Evolutionary conservation across 2,113 vertebrate species (phyloP).

Genomic region (Stomatorhinus ivindoensis): DNA sequence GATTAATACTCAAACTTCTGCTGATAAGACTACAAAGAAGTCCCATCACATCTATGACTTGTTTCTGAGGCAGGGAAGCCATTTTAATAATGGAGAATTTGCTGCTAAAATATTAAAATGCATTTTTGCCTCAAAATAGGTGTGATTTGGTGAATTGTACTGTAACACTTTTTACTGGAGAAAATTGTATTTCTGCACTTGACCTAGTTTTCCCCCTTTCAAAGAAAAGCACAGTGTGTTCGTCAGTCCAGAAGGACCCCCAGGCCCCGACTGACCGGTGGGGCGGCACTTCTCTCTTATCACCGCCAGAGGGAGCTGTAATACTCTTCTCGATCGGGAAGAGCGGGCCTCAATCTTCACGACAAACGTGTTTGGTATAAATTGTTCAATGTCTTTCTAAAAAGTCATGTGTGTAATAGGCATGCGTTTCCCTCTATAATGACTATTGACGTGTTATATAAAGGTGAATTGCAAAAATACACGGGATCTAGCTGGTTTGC

Average conservation of each 20-base stretch:
- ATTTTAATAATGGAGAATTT: not conserved
- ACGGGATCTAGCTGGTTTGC: not conserved
- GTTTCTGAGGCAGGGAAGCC: not conserved
- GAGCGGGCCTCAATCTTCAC: not conserved
- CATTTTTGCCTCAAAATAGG: not conserved
- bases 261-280: conserved; percentile 15
- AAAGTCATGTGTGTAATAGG: not conserved
- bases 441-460: not conserved
- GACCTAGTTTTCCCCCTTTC: not conserved
- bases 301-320: conserved; percentile 13
- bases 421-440: not conserved
- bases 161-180: not conserved
- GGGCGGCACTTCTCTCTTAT: not conserved
- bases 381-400: not conserved
- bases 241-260: conserved; percentile 24
- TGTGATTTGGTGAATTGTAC: not conserved
- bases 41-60: not conserved
- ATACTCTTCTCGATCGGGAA: too few species aligned
- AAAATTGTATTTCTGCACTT: not conserved
- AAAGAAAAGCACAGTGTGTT: not conserved
- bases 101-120: not conserved
- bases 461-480: not conserved
- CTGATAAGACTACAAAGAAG: not conserved
- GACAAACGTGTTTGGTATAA: not conserved
- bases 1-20: not conserved